Conservation (phyloP, 2,113 vertebrate species). For the Ptilorrhoa leucosticta region DNA sequence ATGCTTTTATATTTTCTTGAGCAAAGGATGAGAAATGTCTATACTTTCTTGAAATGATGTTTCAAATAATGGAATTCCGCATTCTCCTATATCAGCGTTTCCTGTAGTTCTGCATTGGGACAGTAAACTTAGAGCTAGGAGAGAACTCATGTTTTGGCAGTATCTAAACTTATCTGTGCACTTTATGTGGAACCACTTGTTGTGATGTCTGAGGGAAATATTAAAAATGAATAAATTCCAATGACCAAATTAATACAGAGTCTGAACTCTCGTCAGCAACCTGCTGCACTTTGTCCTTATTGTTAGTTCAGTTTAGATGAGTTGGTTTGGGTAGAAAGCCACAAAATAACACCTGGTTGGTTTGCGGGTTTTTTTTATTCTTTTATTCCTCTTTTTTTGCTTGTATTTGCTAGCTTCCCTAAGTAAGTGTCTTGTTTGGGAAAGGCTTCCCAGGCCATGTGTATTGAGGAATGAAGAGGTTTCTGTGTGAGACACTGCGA, state of each 20-base stretch:
- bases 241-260: not conserved
- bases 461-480: fast-evolving
- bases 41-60: not conserved
- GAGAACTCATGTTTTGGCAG: not conserved
- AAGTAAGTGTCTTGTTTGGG: not conserved
- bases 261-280: not conserved
- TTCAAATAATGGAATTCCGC: not conserved
- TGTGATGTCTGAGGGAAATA: not conserved
- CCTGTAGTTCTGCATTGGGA: not conserved
- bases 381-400: not conserved
- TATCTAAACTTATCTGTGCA: not conserved
- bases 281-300: not conserved
- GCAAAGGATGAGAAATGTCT: not conserved
- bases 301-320: not conserved
- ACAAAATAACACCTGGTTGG: not conserved
- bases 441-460: not conserved
- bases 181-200: not conserved
- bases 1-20: not conserved
- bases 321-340: not conserved
- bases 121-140: not conserved
- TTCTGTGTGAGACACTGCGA: not conserved
- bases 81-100: not conserved
- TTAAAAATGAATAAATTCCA: not conserved
- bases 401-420: not conserved
- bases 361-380: fast-evolving